phyloP scores from a whole-genome alignment of 2,113 vertebrate genomes.

The Arizona elegans region DNA sequence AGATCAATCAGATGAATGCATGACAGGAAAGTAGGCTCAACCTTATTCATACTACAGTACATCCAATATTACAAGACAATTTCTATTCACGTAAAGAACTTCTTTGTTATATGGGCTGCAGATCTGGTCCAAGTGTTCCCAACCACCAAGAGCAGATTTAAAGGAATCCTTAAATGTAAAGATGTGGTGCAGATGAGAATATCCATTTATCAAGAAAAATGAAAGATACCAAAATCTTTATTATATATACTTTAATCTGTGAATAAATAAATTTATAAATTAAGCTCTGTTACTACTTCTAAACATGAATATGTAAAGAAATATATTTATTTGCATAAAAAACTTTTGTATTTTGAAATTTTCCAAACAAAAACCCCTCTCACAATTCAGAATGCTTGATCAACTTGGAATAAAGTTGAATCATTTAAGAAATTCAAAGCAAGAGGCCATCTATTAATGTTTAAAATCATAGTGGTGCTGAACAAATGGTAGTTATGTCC shows the following conservation, averaged over 20 bases:
- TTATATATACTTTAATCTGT: constrained; percentile 20
- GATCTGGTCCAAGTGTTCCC: neutral
- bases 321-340: neutral
- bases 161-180: neutral
- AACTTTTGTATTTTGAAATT: neutral
- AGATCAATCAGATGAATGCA: neutral
- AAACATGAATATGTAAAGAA: neutral
- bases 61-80: neutral
- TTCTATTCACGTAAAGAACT: neutral
- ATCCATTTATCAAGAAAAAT: neutral
- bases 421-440: neutral
- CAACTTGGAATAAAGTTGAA: neutral
- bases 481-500: neutral
- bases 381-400: neutral
- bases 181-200: neutral
- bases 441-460: neutral
- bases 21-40: neutral
- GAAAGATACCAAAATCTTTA: neutral
- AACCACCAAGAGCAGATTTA: neutral
- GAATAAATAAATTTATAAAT: neutral
- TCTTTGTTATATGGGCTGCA: neutral
- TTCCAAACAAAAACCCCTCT: neutral
- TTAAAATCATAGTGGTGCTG: neutral
- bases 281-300: neutral
- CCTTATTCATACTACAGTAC: neutral